Conservation (phyloP, 2,888 invertebrate genomes). For the Rhodophaea formosa region DNA sequence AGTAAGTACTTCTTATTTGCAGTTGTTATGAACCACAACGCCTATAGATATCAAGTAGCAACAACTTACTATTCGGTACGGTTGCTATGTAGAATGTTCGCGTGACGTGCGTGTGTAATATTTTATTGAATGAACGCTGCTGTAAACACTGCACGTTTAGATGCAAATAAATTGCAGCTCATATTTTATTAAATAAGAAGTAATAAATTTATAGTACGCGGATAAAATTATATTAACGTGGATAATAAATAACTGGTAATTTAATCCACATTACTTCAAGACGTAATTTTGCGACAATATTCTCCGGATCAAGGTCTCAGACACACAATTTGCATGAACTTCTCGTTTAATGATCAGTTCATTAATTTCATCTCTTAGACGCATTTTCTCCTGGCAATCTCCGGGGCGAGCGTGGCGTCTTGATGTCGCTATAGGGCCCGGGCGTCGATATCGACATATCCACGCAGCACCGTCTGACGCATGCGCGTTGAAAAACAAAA, state of each 20-base stretch:
- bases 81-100: neutral
- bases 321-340: slow-evolving; percentile 1
- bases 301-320: neutral
- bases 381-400: slow-evolving; percentile 28
- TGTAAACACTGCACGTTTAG: too few relatives aligned
- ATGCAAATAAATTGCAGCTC: too few relatives aligned
- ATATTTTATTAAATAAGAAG: too few relatives aligned
- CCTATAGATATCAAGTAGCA: slow-evolving; percentile 2
- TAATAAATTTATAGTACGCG: too few relatives aligned
- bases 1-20: too few relatives aligned
- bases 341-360: neutral
- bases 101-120: too few relatives aligned
- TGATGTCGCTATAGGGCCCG: slow-evolving; percentile 47
- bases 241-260: too few relatives aligned
- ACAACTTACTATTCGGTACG: neutral
- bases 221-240: too few relatives aligned
- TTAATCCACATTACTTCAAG: neutral
- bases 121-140: too few relatives aligned
- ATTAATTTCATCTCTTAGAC: neutral
- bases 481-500: slow-evolving; percentile 47
- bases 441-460: slow-evolving; percentile 52
- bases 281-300: neutral
- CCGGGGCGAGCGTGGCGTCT: slow-evolving; percentile 49
- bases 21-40: slow-evolving; percentile 24
- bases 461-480: slow-evolving; percentile 43